Base-by-base conservation (phyloP, 2,113 vertebrate genomes). In the Hippocampus barbouri region DNA sequence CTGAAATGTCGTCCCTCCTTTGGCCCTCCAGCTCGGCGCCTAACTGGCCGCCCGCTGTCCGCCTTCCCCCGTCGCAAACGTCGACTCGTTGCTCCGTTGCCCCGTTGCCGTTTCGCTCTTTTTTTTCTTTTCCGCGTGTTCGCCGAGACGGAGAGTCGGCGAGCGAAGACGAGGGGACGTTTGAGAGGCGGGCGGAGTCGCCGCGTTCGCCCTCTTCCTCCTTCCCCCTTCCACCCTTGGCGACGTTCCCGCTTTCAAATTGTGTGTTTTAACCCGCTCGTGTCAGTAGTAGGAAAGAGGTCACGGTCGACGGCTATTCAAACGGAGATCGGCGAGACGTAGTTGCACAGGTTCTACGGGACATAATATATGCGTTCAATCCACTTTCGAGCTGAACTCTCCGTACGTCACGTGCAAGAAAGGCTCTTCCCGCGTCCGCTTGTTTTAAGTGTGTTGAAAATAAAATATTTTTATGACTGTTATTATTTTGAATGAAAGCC, bases 381-480 rank as follows among this genome's bases (percentile, higher is more conserved):
- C 74, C 69, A 80, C 56, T 75, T 84, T 43, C 0, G 54, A 59
- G 38, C 68, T 11, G 38, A 65, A 83, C 64, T 76, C 77, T 66
- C 60, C 70, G 69, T 38, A 69, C 71, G 41, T 64, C 53, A 68
- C 73, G 75, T 7, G 64, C 43, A 47, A 66, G 75, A 77, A 87
- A 79, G 75, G 70, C 81, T 87, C 74, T 89, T 88, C 73, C 70
- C 89, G 81, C 91, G 79, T 92, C 91, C 86, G 89, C 91, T 92
- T 73, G 92, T 95, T 95, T 94, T 94, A 95, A 93, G 90, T 92
- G 92, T 93, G 94, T 93, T 94, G 94, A 94, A 94, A 96, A 94
- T 95, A 94, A 94, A 85, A 83, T 96, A 96, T 98, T 98, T 98
- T 97, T 97, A 96, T 96, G 94, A 82, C 95, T 96, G 94, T 94